Conservation (phyloP, 2,113 vertebrate species). For the Cathartes aura region DNA sequence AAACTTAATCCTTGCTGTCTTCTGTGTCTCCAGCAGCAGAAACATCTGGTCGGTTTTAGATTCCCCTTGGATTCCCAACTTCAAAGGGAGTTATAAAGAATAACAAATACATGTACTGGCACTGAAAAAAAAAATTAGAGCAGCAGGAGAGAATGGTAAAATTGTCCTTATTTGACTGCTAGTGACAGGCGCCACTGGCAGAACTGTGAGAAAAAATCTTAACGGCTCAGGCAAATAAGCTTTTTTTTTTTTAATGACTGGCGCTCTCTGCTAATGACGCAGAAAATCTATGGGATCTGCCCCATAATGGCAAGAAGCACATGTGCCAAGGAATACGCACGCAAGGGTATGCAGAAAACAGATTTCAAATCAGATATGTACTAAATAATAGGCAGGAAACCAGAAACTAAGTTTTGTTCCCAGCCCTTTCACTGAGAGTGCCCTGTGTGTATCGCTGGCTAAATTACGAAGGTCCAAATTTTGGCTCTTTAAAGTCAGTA, state of each 20-base stretch:
- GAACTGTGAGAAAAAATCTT: conserved; percentile 74
- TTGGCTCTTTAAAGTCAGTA: neutral
- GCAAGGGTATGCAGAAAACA: conserved; percentile 33
- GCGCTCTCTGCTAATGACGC: conserved; percentile 45
- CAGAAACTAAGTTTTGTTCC: conserved; percentile 37
- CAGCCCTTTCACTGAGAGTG: neutral
- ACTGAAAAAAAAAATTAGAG: conserved; percentile 79
- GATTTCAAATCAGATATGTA: conserved; percentile 36
- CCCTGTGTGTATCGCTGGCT: neutral
- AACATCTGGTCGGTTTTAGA: conserved; percentile 87
- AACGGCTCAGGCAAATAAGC: conserved; percentile 72
- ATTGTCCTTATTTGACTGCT: conserved; percentile 87
- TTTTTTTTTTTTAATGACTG: conserved; percentile 61
- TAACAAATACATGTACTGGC: conserved; percentile 86
- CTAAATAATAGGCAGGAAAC: conserved; percentile 41
- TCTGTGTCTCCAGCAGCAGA: conserved; percentile 78
- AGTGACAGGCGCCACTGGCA: conserved; percentile 82
- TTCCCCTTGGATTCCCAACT: conserved; percentile 87
- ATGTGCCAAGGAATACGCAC: conserved; percentile 23
- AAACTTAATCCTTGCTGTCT: conserved; percentile 80
- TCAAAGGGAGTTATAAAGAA: conserved; percentile 87
- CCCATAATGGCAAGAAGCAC: conserved; percentile 30
- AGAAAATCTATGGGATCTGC: conserved; percentile 57
- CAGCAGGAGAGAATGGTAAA: conserved; percentile 84
- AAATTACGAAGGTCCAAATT: neutral